Evolutionary conservation across 2,797 vertebrate species (phyloP), one percentile per base, ranked within the genome.

Genomic region (Tachyglossus aculeatus): DNA sequence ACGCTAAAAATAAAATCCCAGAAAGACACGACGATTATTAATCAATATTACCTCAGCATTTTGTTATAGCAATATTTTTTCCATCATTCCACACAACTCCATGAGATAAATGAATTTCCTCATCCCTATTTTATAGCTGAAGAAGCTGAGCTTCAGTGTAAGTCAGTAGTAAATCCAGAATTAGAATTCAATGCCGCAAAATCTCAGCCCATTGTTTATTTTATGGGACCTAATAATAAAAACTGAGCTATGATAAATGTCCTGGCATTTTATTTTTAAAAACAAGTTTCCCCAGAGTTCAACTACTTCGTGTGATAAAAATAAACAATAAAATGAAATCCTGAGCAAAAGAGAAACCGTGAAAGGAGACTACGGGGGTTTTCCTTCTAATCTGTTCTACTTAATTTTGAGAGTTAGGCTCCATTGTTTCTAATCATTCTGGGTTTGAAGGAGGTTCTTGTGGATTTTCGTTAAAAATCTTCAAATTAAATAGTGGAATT

Each of bases 101-200:
- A n/a, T n/a, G n/a, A n/a, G n/a, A n/a, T n/a, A n/a, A n/a, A n/a
- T n/a, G n/a, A n/a, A n/a, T n/a, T n/a, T n/a, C n/a, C n/a, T n/a
- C n/a, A n/a, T n/a, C n/a, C n/a, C 19, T 2, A 33, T 51, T 50
- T 56, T n/a, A 53, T 33, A 45, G 65, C 41, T 50, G 34, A 53
- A 47, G 48, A 32, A 65, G 24, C 34, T 11, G 19, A 4, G 39
- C 10, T 38, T 10, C 7, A 43, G 50, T 10, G 36, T 50, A 53
- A 58, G 70, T 62, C 18, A 50, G 45, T 38, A 43, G 56, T 53
- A 55, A 67, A 63, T 18, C 36, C 40, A 24, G 38, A 44, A 38
- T 55, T 67, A 53, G 62, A 75, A 71, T 53, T 45, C 61, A 77
- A 53, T 63, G 52, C 75, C 59, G 65, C 52, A 27, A 52, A 68